phyloP scores from a whole-genome alignment of 2,888 invertebrate species.

The Synanthedon myopaeformis region DNA sequence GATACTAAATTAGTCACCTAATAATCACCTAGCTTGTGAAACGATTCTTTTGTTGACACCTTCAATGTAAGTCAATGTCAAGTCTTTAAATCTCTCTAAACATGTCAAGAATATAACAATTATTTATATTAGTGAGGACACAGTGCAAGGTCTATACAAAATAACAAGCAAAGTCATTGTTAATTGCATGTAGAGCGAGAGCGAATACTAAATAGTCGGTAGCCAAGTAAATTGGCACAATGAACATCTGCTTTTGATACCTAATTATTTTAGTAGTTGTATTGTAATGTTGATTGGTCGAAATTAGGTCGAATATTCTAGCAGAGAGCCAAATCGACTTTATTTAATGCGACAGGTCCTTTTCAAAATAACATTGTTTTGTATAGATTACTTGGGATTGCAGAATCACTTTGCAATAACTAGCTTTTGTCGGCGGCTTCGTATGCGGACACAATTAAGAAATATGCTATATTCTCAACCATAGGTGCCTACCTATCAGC shows the following conservation, averaged over 20 bases:
- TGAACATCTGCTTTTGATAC: not conserved
- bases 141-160: not conserved
- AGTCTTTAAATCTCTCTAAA: no score
- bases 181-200: not conserved
- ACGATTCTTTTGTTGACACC: no score
- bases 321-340: not conserved
- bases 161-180: not conserved
- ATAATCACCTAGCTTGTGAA: no score
- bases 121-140: not conserved
- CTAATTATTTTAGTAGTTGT: not conserved
- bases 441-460: no score
- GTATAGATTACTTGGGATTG: no score
- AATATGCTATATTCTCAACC: no score
- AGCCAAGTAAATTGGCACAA: not conserved
- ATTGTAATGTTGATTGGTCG: slow-evolving; percentile 1
- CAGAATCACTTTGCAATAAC: no score
- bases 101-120: not conserved
- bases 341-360: not conserved
- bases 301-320: not conserved
- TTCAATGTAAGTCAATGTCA: no score
- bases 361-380: slow-evolving; percentile 2
- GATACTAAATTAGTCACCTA: no score
- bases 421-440: no score
- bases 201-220: slow-evolving; percentile 6
- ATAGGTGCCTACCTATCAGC: no score